Evolutionary conservation across 2,113 vertebrate species (phyloP), one percentile per base, ranked within the genome.

Genomic region (Rynchops niger): DNA sequence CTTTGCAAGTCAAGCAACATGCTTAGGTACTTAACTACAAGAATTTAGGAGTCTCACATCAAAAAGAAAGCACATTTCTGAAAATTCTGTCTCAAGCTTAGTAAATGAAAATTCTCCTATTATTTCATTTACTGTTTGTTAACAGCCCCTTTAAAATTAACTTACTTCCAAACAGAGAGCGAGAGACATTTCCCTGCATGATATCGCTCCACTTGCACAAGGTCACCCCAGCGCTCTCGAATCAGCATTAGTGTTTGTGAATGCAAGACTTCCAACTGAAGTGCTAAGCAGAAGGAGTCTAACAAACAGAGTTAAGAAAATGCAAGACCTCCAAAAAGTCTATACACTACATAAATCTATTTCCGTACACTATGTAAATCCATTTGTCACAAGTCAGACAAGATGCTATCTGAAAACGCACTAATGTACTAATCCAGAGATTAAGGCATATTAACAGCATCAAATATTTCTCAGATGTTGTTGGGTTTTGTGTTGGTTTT

Each of bases 271-370:
- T 99, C 99, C 80, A 99, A 98, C 96, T 99, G 99, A 96, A 99
- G 99, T 11, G 99, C 99, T 90, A 99, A 97, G 97, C 99, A 99
- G 97, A 99, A 99, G 45, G 99, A 99, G 97, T 99, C 99, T 99
- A 98, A 95, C 49, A 11, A 67, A 90, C 4, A 30, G 36, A 15
- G 98, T 99, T 98, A 99, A 99, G 98, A 97, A 98, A 98, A 98
- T 25, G 11, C 1, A 80, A 70, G 20, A 63, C 12, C 29, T 53
- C 62, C 55, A 79, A 40, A 40, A 34, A 27, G 22, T 8, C 53
- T 66, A 34, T 25, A 56, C 8, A 27, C 36, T 74, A 38, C 21
- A 53, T 11, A 76, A 84, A 74, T 34, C 32, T 9, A 6, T 67
- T 82, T 65, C 55, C 65, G n/a, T 49, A 69, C 1, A 10, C 40